Base-by-base conservation (phyloP, 2,888 invertebrate genomes). In the Mesorhabditis sp. region DNA sequence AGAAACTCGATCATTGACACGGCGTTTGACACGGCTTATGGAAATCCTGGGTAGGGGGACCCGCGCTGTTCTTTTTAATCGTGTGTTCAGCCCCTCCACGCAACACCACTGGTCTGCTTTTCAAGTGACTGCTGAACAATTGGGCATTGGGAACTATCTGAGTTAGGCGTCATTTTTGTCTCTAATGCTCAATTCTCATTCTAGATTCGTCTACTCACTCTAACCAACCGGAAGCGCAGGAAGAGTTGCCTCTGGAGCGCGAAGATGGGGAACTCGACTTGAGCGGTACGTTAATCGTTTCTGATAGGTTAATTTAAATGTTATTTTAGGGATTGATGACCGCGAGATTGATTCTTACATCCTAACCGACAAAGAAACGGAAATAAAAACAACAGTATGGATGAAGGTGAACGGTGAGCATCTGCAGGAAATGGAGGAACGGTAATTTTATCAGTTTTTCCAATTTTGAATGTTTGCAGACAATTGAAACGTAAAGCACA, bases 351-450 rank as follows among this genome's bases (percentile, higher is more conserved):
- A 92, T 84, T 90, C 80, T 4, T 85, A 85, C 67, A 82, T 86
- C 63, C 69, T 85, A 66, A 79, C 78, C 10, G 77, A 81, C 43
- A 71, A 78, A 67, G 97, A 97, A 87, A 90, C 92, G 0, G 87
- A 90, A 67, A 90, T 91, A 70, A 98, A 97, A 87, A 91, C 92
- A 13, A 89, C 89, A 69, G 87, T 94, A 82, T 98, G 97, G 97
- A 91, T 92, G 83, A 90, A 90, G 83, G 88, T 92, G 2, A 95
- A 97, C 87, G 93, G 92, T 1, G 91, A 91, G 10, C 96, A 93
- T 86, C 88, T 98, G 70, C 90, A 90, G 82, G 92, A 93, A 82
- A 90, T 90, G 62, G 93, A 93, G 86, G 93, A 93, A 85, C 93
- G 93, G 43, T 77, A 43, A 28, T 68, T 43, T 69, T 69, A 5